These are phyloP conservation scores for Drosophila prostipennis DNA, from an alignment of 2,888 invertebrate genomes.

Conservation along the genomic window DNA sequence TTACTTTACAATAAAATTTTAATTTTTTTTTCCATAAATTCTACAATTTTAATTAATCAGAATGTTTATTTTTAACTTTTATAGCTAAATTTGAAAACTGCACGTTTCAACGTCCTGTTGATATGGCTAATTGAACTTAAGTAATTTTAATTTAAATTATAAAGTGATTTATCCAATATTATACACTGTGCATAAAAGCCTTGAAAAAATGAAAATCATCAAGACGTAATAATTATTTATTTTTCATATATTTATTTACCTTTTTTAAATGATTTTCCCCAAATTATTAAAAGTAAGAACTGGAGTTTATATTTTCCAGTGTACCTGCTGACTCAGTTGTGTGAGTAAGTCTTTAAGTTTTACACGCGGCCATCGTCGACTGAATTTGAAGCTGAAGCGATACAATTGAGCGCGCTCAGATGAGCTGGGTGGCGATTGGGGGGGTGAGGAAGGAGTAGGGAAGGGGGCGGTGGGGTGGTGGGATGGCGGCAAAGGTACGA, in stretches of 20 bases:
- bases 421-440: constrained; percentile 44
- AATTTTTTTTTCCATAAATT: too few relatives aligned
- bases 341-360: constrained; percentile 62
- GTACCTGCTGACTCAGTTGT: constrained; percentile 51
- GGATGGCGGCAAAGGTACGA: constrained; percentile 21
- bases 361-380: constrained; percentile 57
- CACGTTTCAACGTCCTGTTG: constrained; percentile 1
- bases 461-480: background rate
- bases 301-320: background rate
- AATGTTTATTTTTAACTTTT: background rate
- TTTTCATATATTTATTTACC: too few relatives aligned
- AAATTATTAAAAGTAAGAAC: background rate
- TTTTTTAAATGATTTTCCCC: background rate
- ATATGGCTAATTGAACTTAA: background rate
- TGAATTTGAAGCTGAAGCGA: constrained; percentile 31
- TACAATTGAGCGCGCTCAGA: constrained; percentile 69
- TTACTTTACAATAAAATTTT: too few relatives aligned
- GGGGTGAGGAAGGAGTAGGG: constrained; percentile 2
- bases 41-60: background rate
- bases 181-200: background rate
- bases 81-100: background rate
- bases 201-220: background rate
- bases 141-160: background rate
- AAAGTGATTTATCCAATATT: background rate
- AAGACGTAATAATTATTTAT: too few relatives aligned